phyloP scores from a whole-genome alignment of 2,888 invertebrate species.

The Parasteatoda lunata region DNA sequence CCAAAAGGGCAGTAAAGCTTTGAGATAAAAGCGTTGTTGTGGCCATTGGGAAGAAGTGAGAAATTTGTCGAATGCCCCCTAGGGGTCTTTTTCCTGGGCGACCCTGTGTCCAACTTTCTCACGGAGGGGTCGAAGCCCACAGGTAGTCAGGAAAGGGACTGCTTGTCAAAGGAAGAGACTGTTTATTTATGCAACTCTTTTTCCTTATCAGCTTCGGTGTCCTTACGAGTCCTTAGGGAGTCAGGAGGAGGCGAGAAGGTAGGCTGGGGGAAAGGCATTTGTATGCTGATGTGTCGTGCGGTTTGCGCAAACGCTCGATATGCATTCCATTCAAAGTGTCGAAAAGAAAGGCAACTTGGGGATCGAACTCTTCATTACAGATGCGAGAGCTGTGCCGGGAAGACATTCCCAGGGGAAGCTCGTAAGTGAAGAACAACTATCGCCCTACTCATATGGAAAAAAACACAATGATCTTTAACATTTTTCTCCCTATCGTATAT shows the following conservation, averaged over 20 bases:
- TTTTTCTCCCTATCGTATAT: constrained; percentile 66
- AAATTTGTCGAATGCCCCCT: constrained; percentile 59
- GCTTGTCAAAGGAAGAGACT: constrained; percentile 45
- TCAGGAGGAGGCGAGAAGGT: constrained; percentile 27
- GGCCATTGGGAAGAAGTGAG: constrained; percentile 67
- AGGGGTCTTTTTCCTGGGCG: constrained; percentile 32
- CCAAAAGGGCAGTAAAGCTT: constrained; percentile 65
- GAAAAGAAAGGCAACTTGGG: constrained; percentile 65
- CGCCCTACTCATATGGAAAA: constrained; percentile 65
- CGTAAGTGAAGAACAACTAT: constrained; percentile 68
- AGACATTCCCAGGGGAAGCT: constrained; percentile 32
- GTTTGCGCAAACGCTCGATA: constrained; percentile 62
- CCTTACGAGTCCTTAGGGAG: constrained; percentile 64
- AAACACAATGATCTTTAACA: constrained; percentile 69
- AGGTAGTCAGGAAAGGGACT: constrained; percentile 38
- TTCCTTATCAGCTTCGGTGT: constrained; percentile 59
- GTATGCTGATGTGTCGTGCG: constrained; percentile 69
- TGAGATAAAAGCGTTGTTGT: constrained; percentile 68
- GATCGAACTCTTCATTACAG: constrained; percentile 67
- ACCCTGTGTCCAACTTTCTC: constrained; percentile 47
- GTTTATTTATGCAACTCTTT: constrained; percentile 64
- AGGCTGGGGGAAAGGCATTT: constrained; percentile 50
- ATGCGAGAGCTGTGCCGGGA: constrained; percentile 59
- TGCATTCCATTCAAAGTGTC: constrained; percentile 69
- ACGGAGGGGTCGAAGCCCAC: constrained; percentile 52